Base-by-base conservation (phyloP, 2,113 vertebrate genomes). In the Poeciliopsis occidentalis region DNA sequence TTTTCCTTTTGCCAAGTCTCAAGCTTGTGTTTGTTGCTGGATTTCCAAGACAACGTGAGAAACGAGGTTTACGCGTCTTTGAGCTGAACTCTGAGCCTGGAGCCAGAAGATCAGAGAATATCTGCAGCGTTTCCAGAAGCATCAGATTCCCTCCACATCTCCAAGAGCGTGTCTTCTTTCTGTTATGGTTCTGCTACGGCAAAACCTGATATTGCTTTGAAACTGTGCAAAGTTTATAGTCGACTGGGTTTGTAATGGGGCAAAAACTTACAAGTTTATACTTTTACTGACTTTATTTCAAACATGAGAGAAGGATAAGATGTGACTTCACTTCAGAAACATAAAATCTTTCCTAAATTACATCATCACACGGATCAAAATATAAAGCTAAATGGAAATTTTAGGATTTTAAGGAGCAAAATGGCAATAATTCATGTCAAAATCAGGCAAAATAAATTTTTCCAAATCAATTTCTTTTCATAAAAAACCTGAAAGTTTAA, bases 21-120 rank as follows among this genome's bases (percentile, higher is more conserved):
- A 66, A 78, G 75, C 77, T 78, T 69, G 54, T 87, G 85, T 90
- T 91, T 89, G 85, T 86, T 88, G 70, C 83, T 51, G 17, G 30
- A 85, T 89, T 90, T 86, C 88, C 85, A 80, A 57, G 83, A 86
- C 88, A 88, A 89, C 89, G 66, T 0, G 24, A 78, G 72, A 60
- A 82, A 69, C 64, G 63, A 60, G 11, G 77, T 85, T 80, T 30
- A 69, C 11, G 8, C 73, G 74, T 82, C 73, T 60, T 57, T 17
- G 31, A 67, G 54, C 29, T 78, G 76, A 71, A 81, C 67, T 26
- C 61, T 66, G 60, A 82, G 67, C 73, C 69, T 24, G 22, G 60
- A 71, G 63, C 73, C 27, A 75, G 29, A 60, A 73, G 54, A 70
- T 67, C 63, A 15, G 26, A 57, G 60, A 60, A 11, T n/a, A 44